Base-by-base conservation (phyloP, 2,113 vertebrate genomes). In the Notarius quadriscutis region DNA sequence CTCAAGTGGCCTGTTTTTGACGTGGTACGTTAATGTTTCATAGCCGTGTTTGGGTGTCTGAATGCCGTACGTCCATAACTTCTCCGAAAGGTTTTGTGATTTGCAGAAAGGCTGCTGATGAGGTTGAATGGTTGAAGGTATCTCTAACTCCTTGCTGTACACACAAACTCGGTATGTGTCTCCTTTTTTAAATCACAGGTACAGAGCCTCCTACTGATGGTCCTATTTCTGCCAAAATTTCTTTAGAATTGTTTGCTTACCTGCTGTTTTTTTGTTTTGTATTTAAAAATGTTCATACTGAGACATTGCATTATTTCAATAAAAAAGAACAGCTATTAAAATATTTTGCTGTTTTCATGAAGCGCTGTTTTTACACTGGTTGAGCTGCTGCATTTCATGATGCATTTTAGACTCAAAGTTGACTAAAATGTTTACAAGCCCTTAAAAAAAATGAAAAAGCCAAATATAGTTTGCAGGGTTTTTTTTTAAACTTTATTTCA, bases 271-370 rank as follows among this genome's bases (percentile, higher is more conserved):
- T 53, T 67, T 87, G 22, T 94, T 94, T 89, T 87, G 84, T 94
- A 92, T 95, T 95, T 94, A 92, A 93, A 92, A 91, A 86, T 86
- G 27, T 91, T 88, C 83, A 91, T 93, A 94, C 94, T 92, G 91
- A 92, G 71, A 93, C 87, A 88, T 50, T 72, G 91, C 93, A 92
- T 94, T 94, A 92, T 95, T 95, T 95, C 92, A 96, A 95, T 95
- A 96, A 96, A 95, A 82, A 90, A 90, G 67, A 93, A 91, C 87
- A n/a, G 91, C 92, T 92, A 15, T 58, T 69, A 53, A 41, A 80
- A 34, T 67, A 58, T 60, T 22, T 81, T 81, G 14, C 17, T 67
- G 20, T 83, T 22, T 53, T 83, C 11, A 34, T 8, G 25, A 17
- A 55, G 63, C 17, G 7, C 0, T 60, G n/a, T 20, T 60, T 57